phyloP scores from a whole-genome alignment of 2,888 invertebrate genomes.

The Thelaira solivaga region DNA sequence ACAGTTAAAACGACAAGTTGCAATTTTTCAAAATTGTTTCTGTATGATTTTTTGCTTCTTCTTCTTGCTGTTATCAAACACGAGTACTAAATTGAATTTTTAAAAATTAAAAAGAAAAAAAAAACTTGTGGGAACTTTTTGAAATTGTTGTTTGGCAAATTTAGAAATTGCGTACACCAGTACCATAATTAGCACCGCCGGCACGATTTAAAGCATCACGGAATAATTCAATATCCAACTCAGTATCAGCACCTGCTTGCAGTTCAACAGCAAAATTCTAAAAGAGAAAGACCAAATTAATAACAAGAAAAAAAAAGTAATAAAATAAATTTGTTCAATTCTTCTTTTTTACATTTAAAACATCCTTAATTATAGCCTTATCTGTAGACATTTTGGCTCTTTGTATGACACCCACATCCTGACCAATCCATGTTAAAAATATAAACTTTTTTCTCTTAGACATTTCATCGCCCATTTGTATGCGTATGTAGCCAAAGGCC shows the following conservation, averaged over 20 bases:
- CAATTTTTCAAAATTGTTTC: slow-evolving; percentile 38
- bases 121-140: slow-evolving; percentile 22
- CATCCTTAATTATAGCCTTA: slow-evolving; percentile 86
- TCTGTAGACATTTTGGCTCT: slow-evolving; percentile 90
- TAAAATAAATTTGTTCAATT: too few relatives aligned
- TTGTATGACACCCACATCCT: slow-evolving; percentile 85
- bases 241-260: slow-evolving; percentile 83
- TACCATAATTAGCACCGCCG: slow-evolving; percentile 89
- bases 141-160: slow-evolving; percentile 40
- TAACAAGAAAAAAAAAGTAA: background rate
- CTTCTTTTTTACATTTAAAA: slow-evolving; percentile 86
- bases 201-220: slow-evolving; percentile 84
- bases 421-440: slow-evolving; percentile 87
- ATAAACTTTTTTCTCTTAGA: slow-evolving; percentile 89
- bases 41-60: slow-evolving; percentile 9
- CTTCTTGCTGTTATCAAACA: slow-evolving; percentile 6
- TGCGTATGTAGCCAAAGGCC: slow-evolving; percentile 85
- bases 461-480: slow-evolving; percentile 89
- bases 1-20: slow-evolving; percentile 50
- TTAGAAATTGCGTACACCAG: slow-evolving; percentile 82
- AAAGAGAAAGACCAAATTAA: slow-evolving; percentile 66
- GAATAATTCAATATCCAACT: slow-evolving; percentile 84
- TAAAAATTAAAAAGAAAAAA: background rate
- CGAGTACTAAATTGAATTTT: slow-evolving; percentile 12
- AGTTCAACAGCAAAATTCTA: slow-evolving; percentile 89